Conservation (phyloP, 2,113 vertebrate genomes). For the Trachemys scripta region DNA sequence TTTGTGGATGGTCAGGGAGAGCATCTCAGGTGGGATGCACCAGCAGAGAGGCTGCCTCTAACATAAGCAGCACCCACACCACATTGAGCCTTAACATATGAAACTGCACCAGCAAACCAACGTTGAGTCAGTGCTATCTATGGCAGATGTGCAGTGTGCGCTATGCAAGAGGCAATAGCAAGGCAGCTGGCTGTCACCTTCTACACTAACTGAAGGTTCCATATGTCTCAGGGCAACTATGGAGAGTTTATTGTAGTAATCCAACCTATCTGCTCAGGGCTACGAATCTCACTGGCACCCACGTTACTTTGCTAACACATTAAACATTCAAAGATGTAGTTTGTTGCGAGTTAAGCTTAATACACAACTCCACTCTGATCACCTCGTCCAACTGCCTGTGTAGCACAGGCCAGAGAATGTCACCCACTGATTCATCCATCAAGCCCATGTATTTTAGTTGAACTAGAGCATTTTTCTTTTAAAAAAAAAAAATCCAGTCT, state of each 20-base stretch:
- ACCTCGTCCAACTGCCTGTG: rapidly evolving
- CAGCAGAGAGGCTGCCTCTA: neutral
- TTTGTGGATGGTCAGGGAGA: rapidly evolving
- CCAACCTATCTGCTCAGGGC: neutral
- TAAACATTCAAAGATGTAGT: neutral
- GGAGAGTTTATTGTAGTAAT: neutral
- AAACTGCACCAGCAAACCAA: neutral
- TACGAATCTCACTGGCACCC: neutral
- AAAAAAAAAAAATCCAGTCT: neutral
- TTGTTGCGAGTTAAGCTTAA: neutral
- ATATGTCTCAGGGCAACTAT: neutral
- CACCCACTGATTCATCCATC: neutral
- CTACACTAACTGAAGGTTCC: neutral
- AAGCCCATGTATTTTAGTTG: neutral
- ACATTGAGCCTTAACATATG: neutral
- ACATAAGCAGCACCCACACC: rapidly evolving
- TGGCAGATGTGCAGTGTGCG: neutral
- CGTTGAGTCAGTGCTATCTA: neutral
- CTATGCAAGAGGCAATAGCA: neutral
- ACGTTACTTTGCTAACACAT: neutral
- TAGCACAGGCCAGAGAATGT: rapidly evolving
- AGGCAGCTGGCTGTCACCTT: rapidly evolving
- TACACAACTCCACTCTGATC: rapidly evolving
- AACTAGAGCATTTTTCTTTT: neutral
- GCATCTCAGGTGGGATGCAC: rapidly evolving